Conservation (phyloP, 2,113 vertebrate genomes). For the Nesogale talazaci region DNA sequence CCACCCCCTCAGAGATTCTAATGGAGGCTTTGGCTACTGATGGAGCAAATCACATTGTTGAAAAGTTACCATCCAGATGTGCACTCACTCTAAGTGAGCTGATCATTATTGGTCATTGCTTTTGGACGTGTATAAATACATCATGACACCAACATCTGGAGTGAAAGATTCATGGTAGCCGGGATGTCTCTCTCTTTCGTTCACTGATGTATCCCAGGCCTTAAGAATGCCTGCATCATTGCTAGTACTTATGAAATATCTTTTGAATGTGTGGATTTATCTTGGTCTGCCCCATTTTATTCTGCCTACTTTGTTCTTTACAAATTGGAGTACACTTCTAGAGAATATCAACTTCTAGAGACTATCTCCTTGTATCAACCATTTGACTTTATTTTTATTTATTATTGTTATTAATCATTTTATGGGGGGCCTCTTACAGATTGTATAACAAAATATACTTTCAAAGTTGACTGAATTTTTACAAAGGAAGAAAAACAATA, state of each 20-base stretch:
- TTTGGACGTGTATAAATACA: background rate
- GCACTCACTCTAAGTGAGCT: background rate
- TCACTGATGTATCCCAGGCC: background rate
- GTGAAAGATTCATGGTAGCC: background rate
- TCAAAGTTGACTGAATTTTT: constrained; percentile 3
- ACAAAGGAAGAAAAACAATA: constrained; percentile 3
- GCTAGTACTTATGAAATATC: background rate
- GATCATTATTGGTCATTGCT: background rate
- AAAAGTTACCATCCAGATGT: background rate
- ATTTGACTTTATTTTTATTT: constrained; percentile 5
- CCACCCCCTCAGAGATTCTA: background rate
- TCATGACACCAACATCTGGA: background rate
- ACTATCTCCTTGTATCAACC: background rate
- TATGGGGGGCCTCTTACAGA: too few relatives aligned
- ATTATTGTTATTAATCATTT: too few relatives aligned
- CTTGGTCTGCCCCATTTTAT: constrained; percentile 17
- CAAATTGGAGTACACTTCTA: background rate
- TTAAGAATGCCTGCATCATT: background rate
- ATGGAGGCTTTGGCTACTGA: background rate
- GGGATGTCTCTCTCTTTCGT: background rate
- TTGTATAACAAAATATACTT: too few relatives aligned
- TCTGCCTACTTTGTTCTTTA: background rate
- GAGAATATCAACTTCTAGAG: background rate
- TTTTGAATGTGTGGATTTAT: background rate
- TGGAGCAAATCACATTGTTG: background rate